Conservation (phyloP, 2,113 vertebrate species). For the Neodontobutis hainanensis region DNA sequence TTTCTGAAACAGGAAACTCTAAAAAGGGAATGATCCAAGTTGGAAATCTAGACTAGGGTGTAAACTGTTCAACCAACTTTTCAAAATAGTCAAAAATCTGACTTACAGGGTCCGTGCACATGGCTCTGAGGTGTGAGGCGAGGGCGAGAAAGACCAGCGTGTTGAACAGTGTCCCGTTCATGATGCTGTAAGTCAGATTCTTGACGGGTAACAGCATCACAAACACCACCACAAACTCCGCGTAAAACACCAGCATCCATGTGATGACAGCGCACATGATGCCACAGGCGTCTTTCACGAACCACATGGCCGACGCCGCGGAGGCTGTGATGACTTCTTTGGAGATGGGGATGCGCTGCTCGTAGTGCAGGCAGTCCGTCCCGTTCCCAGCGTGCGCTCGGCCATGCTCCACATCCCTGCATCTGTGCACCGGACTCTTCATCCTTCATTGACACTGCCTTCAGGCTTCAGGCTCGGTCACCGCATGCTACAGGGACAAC, state of each 20-base stretch:
- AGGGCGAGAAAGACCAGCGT: constrained; percentile 92
- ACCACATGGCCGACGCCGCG: constrained; percentile 90
- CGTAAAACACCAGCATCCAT: constrained; percentile 95
- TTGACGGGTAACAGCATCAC: constrained; percentile 95
- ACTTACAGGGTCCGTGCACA: constrained; percentile 98
- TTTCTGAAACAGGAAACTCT: too few species aligned
- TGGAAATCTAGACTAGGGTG: too few species aligned
- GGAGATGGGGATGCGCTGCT: constrained; percentile 89
- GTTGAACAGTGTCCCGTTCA: constrained; percentile 94
- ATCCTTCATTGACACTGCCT: constrained; percentile 80
- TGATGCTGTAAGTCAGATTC: constrained; percentile 89
- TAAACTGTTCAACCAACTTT: too few species aligned
- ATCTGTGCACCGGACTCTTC: constrained; percentile 89
- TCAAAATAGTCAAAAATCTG: neutral
- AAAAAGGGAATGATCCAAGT: too few species aligned
- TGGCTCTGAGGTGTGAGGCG: constrained; percentile 94
- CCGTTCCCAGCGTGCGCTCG: constrained; percentile 80
- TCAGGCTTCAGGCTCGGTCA: constrained; percentile 44
- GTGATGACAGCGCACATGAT: constrained; percentile 93
- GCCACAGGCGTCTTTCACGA: constrained; percentile 95
- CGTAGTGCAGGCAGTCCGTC: constrained; percentile 82
- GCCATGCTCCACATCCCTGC: constrained; percentile 84
- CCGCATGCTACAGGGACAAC: constrained; percentile 44
- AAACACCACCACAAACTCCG: constrained; percentile 95
- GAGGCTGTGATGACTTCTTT: constrained; percentile 79